Percentiles rank a stretch among this genome's conserved stretches.
phyloP scores from a whole-genome alignment of 2,888 invertebrate genomes.

The Crocallis elinguaria region DNA sequence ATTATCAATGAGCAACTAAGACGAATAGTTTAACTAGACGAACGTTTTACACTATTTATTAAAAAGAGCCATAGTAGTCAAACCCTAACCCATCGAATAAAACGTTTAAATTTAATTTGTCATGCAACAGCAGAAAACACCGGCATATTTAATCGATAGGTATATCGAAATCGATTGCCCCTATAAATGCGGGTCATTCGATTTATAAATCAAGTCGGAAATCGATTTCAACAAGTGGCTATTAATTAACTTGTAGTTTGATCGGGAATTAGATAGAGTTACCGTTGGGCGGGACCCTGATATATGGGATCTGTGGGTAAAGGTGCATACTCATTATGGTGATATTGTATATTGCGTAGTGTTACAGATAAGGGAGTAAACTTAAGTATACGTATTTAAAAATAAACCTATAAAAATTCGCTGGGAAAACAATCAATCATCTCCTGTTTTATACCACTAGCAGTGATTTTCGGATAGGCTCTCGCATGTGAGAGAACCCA shows the following conservation, averaged over 20 bases:
- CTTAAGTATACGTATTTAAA: neutral
- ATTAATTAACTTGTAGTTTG: slow-evolving; percentile 84
- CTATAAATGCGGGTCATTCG: slow-evolving; percentile 78
- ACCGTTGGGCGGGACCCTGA: slow-evolving; percentile 70
- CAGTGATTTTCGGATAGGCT: too few relatives aligned
- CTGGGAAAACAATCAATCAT: too few relatives aligned
- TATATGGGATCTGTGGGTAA: slow-evolving; percentile 60
- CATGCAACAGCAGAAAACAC: neutral
- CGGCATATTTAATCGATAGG: slow-evolving; percentile 27
- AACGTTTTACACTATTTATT: too few relatives aligned
- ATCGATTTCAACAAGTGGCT: slow-evolving; percentile 84
- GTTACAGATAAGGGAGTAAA: too few relatives aligned
- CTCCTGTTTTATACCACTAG: too few relatives aligned
- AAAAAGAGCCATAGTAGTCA: too few relatives aligned
- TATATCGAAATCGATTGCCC: slow-evolving; percentile 62
- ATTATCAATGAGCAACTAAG: too few relatives aligned
- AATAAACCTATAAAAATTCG: too few relatives aligned
- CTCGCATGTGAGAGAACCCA: too few relatives aligned
- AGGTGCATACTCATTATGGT: slow-evolving; percentile 20
- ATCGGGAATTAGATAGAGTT: slow-evolving; percentile 81
- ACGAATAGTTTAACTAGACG: too few relatives aligned
- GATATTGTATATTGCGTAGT: neutral
- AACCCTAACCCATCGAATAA: too few relatives aligned
- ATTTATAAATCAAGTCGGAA: slow-evolving; percentile 81
- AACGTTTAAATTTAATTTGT: neutral